Evolutionary conservation across 2,113 vertebrate species (phyloP), one percentile per base, ranked within the genome.

Genomic region (Hoplias malabaricus): DNA sequence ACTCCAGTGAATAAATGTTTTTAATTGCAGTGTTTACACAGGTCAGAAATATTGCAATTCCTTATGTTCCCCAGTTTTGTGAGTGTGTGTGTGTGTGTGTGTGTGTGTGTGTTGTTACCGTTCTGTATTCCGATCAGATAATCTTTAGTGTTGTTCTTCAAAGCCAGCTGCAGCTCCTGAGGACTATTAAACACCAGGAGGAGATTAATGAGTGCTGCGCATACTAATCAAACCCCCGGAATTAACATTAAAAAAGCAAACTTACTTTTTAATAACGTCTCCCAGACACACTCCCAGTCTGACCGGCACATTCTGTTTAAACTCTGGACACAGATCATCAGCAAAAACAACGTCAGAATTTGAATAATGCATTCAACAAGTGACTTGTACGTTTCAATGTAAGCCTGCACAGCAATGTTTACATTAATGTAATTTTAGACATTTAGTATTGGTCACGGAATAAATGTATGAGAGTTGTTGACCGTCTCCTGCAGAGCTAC

Each of bases 111-210:
- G 87, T 86, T 83, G 27, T 7, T 76, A 87, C 93, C 87, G 29
- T 84, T 86, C 82, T 82, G 83, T 76, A 94, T 83, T 77, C 80
- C 88, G n/a, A 96, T 83, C 2, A 96, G 89, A 81, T 92, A 94
- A 13, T 86, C 88, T 80, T 2, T 84, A 81, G 61, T 46, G 67
- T 92, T 93, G 29, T 90, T 89, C 75, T 85, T 90, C 23, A 89
- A 62, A 78, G 92, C 89, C 80, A 91, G 81, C 40, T 90, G 83
- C 14, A 96, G 90, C 16, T 95, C 94, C 21, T 80, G 89, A 62
- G 86, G 85, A 67, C 95, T 95, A 46, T 4, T 62, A 29, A 13
- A 70, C 72, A 75, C 7, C 3, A 19, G 25, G 13, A 23, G 5
- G 21, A 11, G 0, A 62, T 43, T 75, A 46, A 4, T 34, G 19